Base-by-base conservation (phyloP, 2,888 invertebrate genomes). In the Eretmocerus hayati region DNA sequence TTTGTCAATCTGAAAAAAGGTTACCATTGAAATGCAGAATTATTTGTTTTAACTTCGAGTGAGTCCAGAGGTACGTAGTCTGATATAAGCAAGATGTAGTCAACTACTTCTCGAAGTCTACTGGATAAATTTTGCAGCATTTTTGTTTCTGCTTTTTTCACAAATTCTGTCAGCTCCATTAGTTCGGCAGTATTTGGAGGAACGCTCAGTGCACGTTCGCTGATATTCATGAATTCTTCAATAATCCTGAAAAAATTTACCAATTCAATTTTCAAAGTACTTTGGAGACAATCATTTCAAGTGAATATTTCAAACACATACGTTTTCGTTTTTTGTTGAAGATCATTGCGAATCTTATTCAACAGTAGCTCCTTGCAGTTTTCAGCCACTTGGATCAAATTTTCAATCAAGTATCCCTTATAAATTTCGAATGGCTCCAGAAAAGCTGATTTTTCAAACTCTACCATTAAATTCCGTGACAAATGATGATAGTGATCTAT, bases 381-480 rank as follows among this genome's bases (percentile, higher is more conserved):
- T 23, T 81, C 78, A 0, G 90, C 88, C 21, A 84, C 75, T 11
- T 75, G 70, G 6, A 85, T 81, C 53, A 95, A 71, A 1, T 84
- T 77, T 15, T 77, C 76, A 38, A 94, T 86, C 23, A 94, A 74
- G 46, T 87, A 86, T 40, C 78, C 81, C 46, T 93, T 80, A 68
- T 90, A 84, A 67, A 94, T 83, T 63, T 88, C 85, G 66, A 89
- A 95, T 74, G 92, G 81, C 8, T 90, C 91, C 63, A 88, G 83
- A 16, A 83, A 80, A 16, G 87, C 78, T 1, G 85, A 83, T 51
- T 82, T 79, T 56, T 83, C 79, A 35, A 64, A 65, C 38, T 62
- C 60, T 2, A 61, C 71, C 1, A 83, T 80, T 51, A 87, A 82
- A 48, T 77, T 77, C 44, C 75, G 75, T 36, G 81, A 77, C 19